phyloP scores from a whole-genome alignment of 2,113 vertebrate species.

The Hippopotamus amphibius region DNA sequence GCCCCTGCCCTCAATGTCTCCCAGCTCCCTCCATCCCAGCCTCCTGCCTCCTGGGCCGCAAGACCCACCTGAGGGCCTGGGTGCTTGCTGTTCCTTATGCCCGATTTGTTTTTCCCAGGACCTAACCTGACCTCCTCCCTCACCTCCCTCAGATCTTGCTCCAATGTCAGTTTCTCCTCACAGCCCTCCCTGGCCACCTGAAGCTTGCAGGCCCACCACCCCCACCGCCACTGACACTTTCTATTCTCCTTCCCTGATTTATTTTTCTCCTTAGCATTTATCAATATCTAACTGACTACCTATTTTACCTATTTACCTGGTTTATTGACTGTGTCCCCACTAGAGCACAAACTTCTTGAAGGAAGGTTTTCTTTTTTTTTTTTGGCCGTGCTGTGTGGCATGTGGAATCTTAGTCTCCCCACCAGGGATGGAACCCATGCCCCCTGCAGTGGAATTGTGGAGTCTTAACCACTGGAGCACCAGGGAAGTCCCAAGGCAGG shows the following conservation, averaged over 20 bases:
- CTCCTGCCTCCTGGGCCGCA: background rate
- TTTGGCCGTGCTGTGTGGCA: fast-evolving
- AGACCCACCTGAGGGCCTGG: background rate
- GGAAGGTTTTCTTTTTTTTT: no score
- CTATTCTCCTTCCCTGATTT: background rate
- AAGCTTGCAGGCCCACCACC: background rate
- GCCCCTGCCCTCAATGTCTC: background rate
- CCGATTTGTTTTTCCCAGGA: background rate
- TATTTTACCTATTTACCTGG: background rate
- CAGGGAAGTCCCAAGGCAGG: background rate
- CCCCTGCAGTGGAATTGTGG: background rate
- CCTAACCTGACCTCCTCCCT: background rate
- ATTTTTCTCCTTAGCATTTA: background rate
- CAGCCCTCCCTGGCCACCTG: background rate
- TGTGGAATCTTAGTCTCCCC: background rate
- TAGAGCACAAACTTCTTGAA: background rate
- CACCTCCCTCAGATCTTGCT: background rate
- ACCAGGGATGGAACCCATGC: background rate
- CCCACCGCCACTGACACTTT: background rate
- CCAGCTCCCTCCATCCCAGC: background rate
- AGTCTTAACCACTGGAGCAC: background rate
- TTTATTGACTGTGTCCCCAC: background rate
- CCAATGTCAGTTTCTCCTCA: background rate
- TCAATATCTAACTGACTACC: background rate
- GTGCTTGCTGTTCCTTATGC: background rate